Percentiles rank a stretch among this genome's conserved stretches.
Conservation (phyloP, 2,797 vertebrate genomes). For the Lacerta agilis region DNA sequence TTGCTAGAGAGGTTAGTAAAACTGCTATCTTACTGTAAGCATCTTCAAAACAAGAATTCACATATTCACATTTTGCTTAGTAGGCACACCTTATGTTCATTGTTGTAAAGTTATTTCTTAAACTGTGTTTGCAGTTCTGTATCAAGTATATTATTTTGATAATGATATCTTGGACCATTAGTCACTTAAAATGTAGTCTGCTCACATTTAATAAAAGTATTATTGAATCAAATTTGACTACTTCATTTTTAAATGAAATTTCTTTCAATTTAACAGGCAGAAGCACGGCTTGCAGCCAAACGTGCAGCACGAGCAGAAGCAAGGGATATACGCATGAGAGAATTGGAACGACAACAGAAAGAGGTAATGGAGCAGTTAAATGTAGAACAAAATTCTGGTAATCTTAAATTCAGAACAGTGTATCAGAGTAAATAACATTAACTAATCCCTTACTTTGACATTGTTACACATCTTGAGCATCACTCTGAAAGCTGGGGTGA, state of each 20-base stretch:
- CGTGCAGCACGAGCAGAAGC: constrained; percentile 96
- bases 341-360: constrained; percentile 96
- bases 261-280: constrained; percentile 83
- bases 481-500: background rate
- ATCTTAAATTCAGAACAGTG: background rate
- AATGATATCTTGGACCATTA: background rate
- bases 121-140: background rate
- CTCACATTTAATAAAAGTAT: background rate
- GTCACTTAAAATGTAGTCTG: background rate
- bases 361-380: constrained; percentile 82
- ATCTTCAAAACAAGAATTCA: background rate
- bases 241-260: background rate
- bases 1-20: constrained; percentile 93
- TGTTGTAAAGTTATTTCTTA: background rate
- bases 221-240: background rate
- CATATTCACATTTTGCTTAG: background rate
- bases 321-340: constrained; percentile 97
- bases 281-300: constrained; percentile 96
- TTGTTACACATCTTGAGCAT: background rate
- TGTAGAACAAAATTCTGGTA: background rate
- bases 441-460: background rate
- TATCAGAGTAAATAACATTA: constrained; percentile 8
- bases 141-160: background rate
- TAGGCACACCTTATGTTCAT: background rate
- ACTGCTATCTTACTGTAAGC: too few species aligned